Conservation (phyloP, 2,113 vertebrate genomes). For the Calcarius ornatus region DNA sequence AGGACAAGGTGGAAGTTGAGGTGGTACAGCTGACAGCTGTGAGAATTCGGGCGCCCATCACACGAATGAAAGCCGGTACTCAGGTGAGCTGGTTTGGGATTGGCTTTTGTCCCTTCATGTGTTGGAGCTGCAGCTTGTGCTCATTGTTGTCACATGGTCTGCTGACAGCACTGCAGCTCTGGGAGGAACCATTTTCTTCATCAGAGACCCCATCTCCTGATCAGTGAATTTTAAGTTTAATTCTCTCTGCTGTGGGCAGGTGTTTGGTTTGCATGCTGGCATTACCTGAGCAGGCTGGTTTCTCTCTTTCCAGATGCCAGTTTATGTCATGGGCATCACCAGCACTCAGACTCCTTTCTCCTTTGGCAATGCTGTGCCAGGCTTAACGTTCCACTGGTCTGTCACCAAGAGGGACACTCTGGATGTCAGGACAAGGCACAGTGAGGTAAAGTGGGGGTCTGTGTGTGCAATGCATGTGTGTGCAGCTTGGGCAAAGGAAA, state of each 20-base stretch:
- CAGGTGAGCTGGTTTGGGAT: slow-evolving; percentile 72
- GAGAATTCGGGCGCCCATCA: slow-evolving; percentile 88
- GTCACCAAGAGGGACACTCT: slow-evolving; percentile 89
- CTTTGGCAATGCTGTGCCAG: slow-evolving; percentile 85
- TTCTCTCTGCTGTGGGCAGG: background rate
- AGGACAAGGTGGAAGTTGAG: slow-evolving; percentile 92
- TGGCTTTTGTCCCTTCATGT: background rate
- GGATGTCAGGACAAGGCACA: slow-evolving; percentile 84
- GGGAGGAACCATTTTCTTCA: background rate
- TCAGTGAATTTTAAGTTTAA: background rate
- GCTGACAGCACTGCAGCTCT: background rate
- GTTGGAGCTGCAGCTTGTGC: background rate
- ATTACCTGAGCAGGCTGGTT: background rate
- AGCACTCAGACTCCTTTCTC: slow-evolving; percentile 92
- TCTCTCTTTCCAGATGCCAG: background rate
- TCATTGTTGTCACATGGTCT: background rate
- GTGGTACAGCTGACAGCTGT: slow-evolving; percentile 85
- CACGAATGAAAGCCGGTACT: slow-evolving; percentile 85
- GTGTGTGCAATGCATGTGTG: rapidly evolving
- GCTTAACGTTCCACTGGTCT: slow-evolving; percentile 90
- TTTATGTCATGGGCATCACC: slow-evolving; percentile 80
- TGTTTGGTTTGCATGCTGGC: background rate
- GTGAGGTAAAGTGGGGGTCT: slow-evolving; percentile 76
- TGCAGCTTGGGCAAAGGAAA: background rate
- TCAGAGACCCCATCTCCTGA: background rate